These are phyloP conservation scores for Yponomeuta cagnagella DNA, from an alignment of 2,888 invertebrate genomes.

Conservation along the genomic window DNA sequence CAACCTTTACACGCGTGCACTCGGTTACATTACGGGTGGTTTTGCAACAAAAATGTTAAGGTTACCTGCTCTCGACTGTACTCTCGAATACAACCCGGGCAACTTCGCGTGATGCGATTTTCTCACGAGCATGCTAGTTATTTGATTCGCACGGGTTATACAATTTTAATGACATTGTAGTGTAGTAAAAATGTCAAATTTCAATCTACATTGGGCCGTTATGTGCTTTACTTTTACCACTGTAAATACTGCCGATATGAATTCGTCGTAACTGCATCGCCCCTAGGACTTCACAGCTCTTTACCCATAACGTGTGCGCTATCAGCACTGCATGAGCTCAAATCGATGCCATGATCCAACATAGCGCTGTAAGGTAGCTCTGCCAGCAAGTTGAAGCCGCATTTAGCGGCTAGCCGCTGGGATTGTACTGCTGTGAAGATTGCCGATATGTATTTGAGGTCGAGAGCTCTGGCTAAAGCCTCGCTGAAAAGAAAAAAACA, in stretches of 20 bases:
- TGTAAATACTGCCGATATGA: neutral
- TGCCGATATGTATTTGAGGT: slow-evolving; percentile 40
- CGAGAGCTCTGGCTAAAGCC: slow-evolving; percentile 41
- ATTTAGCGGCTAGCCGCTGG: slow-evolving; percentile 50
- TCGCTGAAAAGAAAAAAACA: slow-evolving; percentile 32
- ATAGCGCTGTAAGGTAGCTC: slow-evolving; percentile 43
- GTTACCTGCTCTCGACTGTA: no score
- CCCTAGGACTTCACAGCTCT: slow-evolving; percentile 24
- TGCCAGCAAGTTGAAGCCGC: slow-evolving; percentile 42
- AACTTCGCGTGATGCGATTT: no score
- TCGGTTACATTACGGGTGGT: no score
- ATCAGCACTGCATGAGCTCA: slow-evolving; percentile 31
- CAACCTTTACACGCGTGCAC: no score
- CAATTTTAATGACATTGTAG: no score
- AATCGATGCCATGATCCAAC: slow-evolving; percentile 39
- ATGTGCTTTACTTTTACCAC: no score
- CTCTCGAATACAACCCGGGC: no score
- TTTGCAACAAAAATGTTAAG: no score
- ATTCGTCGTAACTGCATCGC: neutral
- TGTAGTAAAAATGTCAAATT: no score
- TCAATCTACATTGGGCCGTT: neutral
- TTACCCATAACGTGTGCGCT: slow-evolving; percentile 47
- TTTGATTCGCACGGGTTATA: no score
- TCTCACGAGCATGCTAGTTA: no score
- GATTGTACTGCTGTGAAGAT: slow-evolving; percentile 54